Evolutionary conservation across 2,888 invertebrate species (phyloP), one percentile per base, ranked within the genome.

Genomic region (Antitype chi): DNA sequence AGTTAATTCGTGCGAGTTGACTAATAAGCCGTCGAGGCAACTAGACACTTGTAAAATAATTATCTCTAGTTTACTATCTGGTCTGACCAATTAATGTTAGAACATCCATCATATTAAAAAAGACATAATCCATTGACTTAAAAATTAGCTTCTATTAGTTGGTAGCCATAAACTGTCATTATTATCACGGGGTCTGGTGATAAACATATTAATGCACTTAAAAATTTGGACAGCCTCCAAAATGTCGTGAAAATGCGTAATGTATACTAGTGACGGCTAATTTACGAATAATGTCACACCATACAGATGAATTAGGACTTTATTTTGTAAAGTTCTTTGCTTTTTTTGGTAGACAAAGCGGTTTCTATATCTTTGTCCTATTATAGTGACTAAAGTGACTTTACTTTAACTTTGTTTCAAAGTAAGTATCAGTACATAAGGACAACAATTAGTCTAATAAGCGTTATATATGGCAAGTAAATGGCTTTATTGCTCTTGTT

Each of bases 221-320:
- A 83, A 81, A 77, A 81, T 88, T 90, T 93, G 93, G 93, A 84
- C 43, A 38, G 32, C 17, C 72, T 92, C 94, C 94, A 94, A 89
- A 85, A 43, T 52, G 25, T 28, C 82, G 11, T 70, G 63, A 74
- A 83, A 82, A 76, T 69, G 23, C 47, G 57, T 52, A 72, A 57
- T 55, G n/a, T 49, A 66, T 72, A 64, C 23, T 70, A 70, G 63
- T 49, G 53, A 55, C 67, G 63, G 62, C 67, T 78, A 82, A 77
- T 85, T 78, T 75, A 67, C 60, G 47, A 74, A 70, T 68, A 77
- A 79, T 73, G 57, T 66, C 15, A 57, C 63, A 38, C 23, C 43
- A 62, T 66, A 63, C 57, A 74, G n/a, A 73, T 47, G 47, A 78
- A 53, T 38, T 4, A 20, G 8, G 3, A 43, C 11, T 55, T 64